These are phyloP conservation scores for Theonella swinhoei DNA, from an alignment of 37 sponge, comb jelly and placozoan genomes.

Conservation along the genomic window DNA sequence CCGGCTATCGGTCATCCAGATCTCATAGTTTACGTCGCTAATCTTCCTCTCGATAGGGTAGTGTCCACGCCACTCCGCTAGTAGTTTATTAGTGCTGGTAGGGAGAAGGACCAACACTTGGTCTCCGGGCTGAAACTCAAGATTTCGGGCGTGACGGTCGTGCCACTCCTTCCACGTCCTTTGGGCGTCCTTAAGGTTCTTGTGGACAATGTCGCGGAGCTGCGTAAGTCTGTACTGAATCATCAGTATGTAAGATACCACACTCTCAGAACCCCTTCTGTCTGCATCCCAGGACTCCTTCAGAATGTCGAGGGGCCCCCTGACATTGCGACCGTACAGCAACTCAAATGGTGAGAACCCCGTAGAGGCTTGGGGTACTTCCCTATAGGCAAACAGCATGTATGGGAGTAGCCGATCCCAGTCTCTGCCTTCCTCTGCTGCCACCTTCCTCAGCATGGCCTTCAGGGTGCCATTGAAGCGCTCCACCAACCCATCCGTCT, in stretches of 20 bases:
- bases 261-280: slow-evolving; percentile 9
- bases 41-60: slow-evolving; percentile 24
- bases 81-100: slow-evolving; percentile 21
- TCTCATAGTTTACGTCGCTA: slow-evolving; percentile 35
- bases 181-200: slow-evolving; percentile 38
- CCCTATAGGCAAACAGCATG: slow-evolving; percentile 63
- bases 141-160: slow-evolving; percentile 13
- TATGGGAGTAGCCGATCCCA: slow-evolving; percentile 57
- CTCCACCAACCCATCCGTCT: slow-evolving; percentile 49
- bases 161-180: slow-evolving; percentile 33
- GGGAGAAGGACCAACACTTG: slow-evolving; percentile 40
- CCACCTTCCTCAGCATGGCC: slow-evolving; percentile 32
- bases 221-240: slow-evolving; percentile 14
- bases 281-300: slow-evolving; percentile 46
- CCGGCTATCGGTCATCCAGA: slow-evolving; percentile 21
- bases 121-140: slow-evolving; percentile 22
- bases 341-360: slow-evolving; percentile 71
- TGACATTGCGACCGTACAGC: slow-evolving; percentile 42
- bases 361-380: slow-evolving; percentile 51
- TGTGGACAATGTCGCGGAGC: slow-evolving; percentile 16
- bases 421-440: slow-evolving; percentile 23
- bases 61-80: slow-evolving; percentile 43
- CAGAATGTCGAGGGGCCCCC: slow-evolving; percentile 58
- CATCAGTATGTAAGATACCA: slow-evolving; percentile 31
- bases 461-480: slow-evolving; percentile 54